phyloP scores from a whole-genome alignment of 2,113 vertebrate genomes.

The Oncorhynchus masou region DNA sequence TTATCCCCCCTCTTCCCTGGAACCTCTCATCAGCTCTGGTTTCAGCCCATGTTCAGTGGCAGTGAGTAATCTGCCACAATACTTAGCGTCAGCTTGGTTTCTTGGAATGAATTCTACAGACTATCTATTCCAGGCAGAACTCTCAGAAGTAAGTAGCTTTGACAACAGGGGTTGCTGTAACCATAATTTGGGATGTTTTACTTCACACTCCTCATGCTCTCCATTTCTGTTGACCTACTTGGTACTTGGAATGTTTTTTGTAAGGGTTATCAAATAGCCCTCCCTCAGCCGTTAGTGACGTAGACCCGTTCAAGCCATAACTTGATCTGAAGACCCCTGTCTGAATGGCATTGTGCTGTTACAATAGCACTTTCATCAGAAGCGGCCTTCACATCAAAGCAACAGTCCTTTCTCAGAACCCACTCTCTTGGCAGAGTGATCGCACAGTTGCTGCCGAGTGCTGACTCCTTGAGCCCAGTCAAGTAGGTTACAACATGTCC shows the following conservation, averaged over 20 bases:
- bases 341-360: background rate
- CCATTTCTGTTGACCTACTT: too few relatives aligned
- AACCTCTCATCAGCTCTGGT: conserved; percentile 3
- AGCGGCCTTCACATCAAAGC: background rate
- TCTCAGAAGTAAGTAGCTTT: background rate
- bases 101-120: background rate
- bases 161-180: too few relatives aligned
- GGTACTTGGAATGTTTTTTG: too few relatives aligned
- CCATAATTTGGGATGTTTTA: too few relatives aligned
- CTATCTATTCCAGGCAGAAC: background rate
- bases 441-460: too few relatives aligned
- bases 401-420: background rate
- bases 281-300: background rate
- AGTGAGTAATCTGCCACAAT: background rate
- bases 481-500: background rate
- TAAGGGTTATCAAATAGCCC: too few relatives aligned
- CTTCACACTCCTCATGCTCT: too few relatives aligned
- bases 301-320: background rate
- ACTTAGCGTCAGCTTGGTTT: background rate
- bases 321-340: background rate
- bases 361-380: background rate
- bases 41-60: background rate
- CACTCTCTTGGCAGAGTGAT: background rate
- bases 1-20: background rate
- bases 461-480: too few relatives aligned